Evolutionary conservation across 2,797 vertebrate species (phyloP).

Genomic region (Peromyscus attwateri): DNA sequence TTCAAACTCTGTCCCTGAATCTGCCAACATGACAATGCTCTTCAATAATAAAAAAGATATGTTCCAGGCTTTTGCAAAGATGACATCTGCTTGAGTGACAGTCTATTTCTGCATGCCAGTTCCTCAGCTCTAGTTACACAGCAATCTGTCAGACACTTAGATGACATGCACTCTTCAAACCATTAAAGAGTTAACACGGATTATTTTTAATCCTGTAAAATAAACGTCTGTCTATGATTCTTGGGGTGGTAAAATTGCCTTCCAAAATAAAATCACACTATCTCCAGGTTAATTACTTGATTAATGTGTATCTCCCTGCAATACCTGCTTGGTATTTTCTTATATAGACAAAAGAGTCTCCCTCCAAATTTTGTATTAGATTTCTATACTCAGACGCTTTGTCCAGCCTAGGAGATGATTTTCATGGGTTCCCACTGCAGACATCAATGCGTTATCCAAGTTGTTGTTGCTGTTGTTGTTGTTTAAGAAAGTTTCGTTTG

Average conservation of each 20-base stretch:
- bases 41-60: conserved; percentile 85
- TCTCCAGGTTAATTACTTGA: conserved; percentile 72
- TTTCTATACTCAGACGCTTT: conserved; percentile 35
- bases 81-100: conserved; percentile 85
- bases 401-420: conserved; percentile 60
- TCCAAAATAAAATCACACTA: conserved; percentile 70
- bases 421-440: background rate
- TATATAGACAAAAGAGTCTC: conserved; percentile 53
- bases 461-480: conserved; percentile 66
- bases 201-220: conserved; percentile 58
- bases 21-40: conserved; percentile 86
- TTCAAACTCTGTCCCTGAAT: conserved; percentile 83
- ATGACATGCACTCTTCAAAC: conserved; percentile 52
- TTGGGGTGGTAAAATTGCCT: conserved; percentile 40
- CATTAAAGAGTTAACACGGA: conserved; percentile 77
- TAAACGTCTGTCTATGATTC: conserved; percentile 55
- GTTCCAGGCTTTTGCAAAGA: conserved; percentile 81
- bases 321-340: conserved; percentile 51
- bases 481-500: conserved; percentile 74
- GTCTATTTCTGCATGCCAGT: conserved; percentile 48
- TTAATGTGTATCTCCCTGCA: conserved; percentile 17
- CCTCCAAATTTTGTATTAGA: conserved; percentile 61
- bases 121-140: conserved; percentile 66
- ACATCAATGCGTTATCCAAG: conserved; percentile 67
- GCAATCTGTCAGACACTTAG: conserved; percentile 73